A percentile compares a stretch with the other conserved stretches of the same genome.
Conservation (phyloP, 2,113 vertebrate species). For the Hydrochoerus hydrochaeris region DNA sequence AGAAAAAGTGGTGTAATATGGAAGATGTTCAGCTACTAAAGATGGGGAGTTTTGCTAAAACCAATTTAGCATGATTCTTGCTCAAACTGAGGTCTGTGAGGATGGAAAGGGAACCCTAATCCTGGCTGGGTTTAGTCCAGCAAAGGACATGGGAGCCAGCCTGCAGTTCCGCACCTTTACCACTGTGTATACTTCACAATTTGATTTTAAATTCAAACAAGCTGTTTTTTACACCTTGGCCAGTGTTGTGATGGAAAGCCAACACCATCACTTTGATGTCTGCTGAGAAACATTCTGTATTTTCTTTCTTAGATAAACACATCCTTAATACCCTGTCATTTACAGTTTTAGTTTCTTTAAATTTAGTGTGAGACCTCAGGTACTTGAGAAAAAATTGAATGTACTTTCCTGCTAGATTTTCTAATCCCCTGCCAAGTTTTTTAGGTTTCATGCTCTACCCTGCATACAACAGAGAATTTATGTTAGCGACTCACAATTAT, state of each 20-base stretch:
- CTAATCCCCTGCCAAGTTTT: background rate
- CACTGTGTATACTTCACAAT: background rate
- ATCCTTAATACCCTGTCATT: background rate
- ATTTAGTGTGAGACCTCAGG: background rate
- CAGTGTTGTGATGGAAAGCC: background rate
- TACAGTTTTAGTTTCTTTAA: conserved; percentile 21
- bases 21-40: background rate
- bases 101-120: background rate
- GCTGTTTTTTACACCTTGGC: conserved; percentile 9
- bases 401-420: background rate
- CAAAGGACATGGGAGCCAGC: accelerated
- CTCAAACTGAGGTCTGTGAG: background rate
- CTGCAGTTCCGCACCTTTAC: background rate
- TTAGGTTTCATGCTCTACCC: background rate
- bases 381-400: background rate
- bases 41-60: background rate
- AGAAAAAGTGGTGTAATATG: background rate
- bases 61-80: background rate
- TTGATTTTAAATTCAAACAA: conserved; percentile 46
- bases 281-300: background rate
- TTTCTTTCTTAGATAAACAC: conserved; percentile 26
- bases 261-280: conserved; percentile 17
- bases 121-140: background rate
- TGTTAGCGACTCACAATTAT: conserved; percentile 34
- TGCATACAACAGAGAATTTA: conserved; percentile 37